These are phyloP conservation scores for Natrix natrix DNA, from an alignment of 2,797 vertebrate genomes.

Conservation along the genomic window DNA sequence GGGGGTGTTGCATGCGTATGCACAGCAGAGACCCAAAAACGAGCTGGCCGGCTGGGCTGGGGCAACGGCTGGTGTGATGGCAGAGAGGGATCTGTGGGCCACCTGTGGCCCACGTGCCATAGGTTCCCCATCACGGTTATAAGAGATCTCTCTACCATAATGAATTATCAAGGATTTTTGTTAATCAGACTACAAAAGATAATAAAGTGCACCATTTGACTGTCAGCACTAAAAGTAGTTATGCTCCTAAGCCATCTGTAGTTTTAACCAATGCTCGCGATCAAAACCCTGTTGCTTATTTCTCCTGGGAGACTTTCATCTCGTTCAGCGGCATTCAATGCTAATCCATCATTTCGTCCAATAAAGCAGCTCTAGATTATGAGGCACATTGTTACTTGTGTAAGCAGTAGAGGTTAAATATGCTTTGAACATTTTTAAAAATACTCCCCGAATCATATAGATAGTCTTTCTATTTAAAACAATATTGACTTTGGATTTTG, in stretches of 20 bases:
- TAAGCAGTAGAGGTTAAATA: not conserved
- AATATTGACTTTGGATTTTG: slow-evolving; percentile 31
- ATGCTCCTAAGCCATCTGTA: not conserved
- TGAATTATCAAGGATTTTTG: not conserved
- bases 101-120: too few species aligned
- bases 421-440: not conserved
- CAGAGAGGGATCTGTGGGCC: too few species aligned
- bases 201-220: not conserved
- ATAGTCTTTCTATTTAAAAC: slow-evolving; percentile 10
- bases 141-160: not conserved
- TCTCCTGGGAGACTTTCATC: not conserved
- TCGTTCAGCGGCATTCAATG: not conserved
- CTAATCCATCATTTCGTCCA: not conserved
- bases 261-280: not conserved
- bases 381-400: too few species aligned
- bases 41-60: too few species aligned
- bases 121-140: not conserved
- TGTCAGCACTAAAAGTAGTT: not conserved
- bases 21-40: too few species aligned
- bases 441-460: not conserved
- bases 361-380: too few species aligned
- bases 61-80: too few species aligned
- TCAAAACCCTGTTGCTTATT: not conserved
- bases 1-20: too few species aligned
- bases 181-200: not conserved